Percentiles rank a stretch among this genome's conserved stretches.
These are phyloP conservation scores for Cryptocheilus praepositus DNA, from an alignment of 2,888 invertebrate genomes.

Conservation along the genomic window DNA sequence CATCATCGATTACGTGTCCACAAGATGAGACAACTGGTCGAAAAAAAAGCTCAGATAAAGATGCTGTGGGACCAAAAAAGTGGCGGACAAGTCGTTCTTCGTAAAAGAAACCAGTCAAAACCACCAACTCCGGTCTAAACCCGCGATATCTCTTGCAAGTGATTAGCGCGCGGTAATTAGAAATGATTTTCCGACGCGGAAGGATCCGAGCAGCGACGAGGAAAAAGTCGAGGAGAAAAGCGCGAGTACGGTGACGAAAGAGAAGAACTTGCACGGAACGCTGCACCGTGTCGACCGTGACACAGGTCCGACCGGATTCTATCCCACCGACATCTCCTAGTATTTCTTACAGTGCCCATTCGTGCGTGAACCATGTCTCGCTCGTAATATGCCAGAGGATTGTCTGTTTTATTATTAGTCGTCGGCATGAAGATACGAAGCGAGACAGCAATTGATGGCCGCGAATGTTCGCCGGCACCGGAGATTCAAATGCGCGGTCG, in stretches of 20 bases:
- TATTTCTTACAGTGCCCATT: conserved; percentile 51
- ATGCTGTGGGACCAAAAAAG: too few relatives aligned
- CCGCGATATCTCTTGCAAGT: conserved; percentile 11
- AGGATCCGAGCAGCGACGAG: conserved; percentile 1
- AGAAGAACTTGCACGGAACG: conserved; percentile 18
- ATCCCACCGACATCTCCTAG: conserved; percentile 34
- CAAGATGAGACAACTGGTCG: too few relatives aligned
- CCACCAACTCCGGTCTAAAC: too few relatives aligned
- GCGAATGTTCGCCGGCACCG: neutral
- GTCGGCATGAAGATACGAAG: conserved; percentile 18
- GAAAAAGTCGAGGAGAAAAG: neutral
- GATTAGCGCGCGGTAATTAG: conserved; percentile 27
- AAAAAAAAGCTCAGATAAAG: too few relatives aligned
- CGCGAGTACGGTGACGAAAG: neutral
- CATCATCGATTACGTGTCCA: too few relatives aligned
- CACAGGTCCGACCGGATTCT: conserved; percentile 61
- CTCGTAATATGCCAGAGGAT: conserved; percentile 48
- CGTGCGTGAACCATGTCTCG: conserved; percentile 61
- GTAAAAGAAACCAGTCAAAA: too few relatives aligned
- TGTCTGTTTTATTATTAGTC: conserved; percentile 61
- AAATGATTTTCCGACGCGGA: conserved; percentile 41
- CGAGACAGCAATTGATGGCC: neutral
- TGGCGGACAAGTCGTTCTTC: too few relatives aligned
- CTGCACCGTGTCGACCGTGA: conserved; percentile 46
- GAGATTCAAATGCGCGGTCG: too few relatives aligned